phyloP scores from a whole-genome alignment of 2,888 invertebrate species.

The Machimus atricapillus region DNA sequence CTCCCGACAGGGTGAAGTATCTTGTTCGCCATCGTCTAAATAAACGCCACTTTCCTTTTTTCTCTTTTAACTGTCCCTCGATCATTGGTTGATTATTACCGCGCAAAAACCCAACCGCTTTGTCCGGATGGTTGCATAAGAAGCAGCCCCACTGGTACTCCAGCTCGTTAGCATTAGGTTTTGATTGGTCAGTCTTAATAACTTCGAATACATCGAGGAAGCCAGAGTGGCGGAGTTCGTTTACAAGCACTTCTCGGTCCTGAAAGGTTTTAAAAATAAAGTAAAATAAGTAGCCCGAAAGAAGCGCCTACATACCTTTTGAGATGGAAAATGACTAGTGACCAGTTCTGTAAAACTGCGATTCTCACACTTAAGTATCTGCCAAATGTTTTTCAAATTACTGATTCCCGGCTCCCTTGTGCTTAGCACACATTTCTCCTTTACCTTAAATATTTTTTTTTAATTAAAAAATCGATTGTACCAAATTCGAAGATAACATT shows the following conservation, averaged over 20 bases:
- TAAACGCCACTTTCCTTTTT: conserved; percentile 89
- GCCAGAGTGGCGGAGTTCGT: conserved; percentile 84
- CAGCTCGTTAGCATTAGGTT: conserved; percentile 63
- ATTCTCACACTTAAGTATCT: conserved; percentile 90
- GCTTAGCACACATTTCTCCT: conserved; percentile 78
- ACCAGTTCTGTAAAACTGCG: conserved; percentile 88
- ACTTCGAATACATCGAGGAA: conserved; percentile 95
- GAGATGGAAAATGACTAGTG: conserved; percentile 91
- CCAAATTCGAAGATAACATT: conserved; percentile 46
- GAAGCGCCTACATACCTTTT: conserved; percentile 69
- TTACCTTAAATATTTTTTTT: conserved; percentile 64
- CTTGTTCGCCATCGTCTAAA: conserved; percentile 92
- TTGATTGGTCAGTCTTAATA: conserved; percentile 63
- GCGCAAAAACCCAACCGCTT: conserved; percentile 82
- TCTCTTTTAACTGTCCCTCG: conserved; percentile 89
- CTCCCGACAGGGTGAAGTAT: conserved; percentile 92
- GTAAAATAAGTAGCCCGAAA: neutral
- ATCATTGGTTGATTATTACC: conserved; percentile 86
- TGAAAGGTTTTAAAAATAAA: conserved; percentile 53
- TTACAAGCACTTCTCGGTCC: conserved; percentile 86
- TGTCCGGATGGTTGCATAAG: conserved; percentile 90
- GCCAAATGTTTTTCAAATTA: conserved; percentile 91
- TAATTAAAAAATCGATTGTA: neutral
- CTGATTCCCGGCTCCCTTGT: conserved; percentile 83
- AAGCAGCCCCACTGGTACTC: conserved; percentile 85